Percentiles rank a stretch among this genome's conserved stretches.
These are phyloP conservation scores for Laticauda laticaudata DNA, from an alignment of 2,113 vertebrate species.

Conservation along the genomic window DNA sequence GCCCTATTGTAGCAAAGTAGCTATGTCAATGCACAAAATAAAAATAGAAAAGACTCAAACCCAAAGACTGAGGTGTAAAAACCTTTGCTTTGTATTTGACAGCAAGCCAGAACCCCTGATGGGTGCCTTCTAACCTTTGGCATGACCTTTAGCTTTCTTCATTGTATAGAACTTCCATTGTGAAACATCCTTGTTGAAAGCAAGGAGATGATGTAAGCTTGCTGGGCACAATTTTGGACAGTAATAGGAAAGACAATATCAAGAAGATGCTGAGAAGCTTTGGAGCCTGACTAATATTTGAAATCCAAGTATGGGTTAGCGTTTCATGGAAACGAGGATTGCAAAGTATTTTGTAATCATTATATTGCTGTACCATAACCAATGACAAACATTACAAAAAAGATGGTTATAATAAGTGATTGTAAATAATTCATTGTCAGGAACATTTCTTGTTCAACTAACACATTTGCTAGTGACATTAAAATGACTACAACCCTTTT, in stretches of 20 bases:
- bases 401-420: not conserved
- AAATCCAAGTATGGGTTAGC: not conserved
- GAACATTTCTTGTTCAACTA: not conserved
- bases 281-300: not conserved
- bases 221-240: not conserved
- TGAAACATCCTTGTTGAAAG: not conserved
- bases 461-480: not conserved
- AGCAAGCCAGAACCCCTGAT: conserved; percentile 14
- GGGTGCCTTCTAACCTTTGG: conserved; percentile 2
- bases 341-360: not conserved
- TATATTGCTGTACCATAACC: not conserved
- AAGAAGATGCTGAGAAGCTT: not conserved
- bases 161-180: not conserved
- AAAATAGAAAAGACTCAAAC: not conserved
- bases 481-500: not conserved
- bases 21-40: conserved; percentile 13
- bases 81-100: conserved; percentile 15
- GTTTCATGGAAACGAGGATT: not conserved
- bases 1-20: conserved; percentile 24
- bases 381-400: not conserved
- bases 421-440: not conserved
- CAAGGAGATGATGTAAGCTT: not conserved
- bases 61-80: not conserved
- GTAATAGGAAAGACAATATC: not conserved
- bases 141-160: not conserved